These are phyloP conservation scores for Malurus cyaneus DNA, from an alignment of 2,113 vertebrate species.

Conservation along the genomic window DNA sequence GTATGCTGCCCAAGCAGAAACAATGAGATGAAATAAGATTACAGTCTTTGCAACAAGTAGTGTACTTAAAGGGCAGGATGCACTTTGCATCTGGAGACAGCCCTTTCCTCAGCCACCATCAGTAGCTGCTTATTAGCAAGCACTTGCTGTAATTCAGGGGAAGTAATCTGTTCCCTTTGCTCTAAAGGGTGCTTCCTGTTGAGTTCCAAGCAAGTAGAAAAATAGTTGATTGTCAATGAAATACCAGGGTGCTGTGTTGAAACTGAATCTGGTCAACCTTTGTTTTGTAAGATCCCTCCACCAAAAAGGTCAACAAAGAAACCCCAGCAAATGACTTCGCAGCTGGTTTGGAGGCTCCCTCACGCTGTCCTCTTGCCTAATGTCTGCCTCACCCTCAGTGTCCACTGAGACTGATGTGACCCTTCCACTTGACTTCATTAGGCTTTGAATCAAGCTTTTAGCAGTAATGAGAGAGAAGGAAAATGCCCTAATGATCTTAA, in stretches of 20 bases:
- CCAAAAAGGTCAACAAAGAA: not conserved
- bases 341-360: not conserved
- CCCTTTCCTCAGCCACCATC: not conserved
- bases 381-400: not conserved
- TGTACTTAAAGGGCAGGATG: not conserved
- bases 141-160: not conserved
- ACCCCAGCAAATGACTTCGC: not conserved
- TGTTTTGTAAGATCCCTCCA: not conserved
- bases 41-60: not conserved
- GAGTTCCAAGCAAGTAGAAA: not conserved
- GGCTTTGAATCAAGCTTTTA: not conserved
- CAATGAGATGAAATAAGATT: not conserved
- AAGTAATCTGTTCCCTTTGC: not conserved
- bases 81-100: not conserved
- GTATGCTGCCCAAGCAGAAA: not conserved
- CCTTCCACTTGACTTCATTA: not conserved
- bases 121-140: not conserved
- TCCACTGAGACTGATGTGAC: not conserved
- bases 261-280: not conserved
- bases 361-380: accelerated
- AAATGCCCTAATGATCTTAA: not conserved
- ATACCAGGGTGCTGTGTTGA: not conserved
- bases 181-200: not conserved
- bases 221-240: not conserved
- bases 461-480: not conserved